phyloP scores from a whole-genome alignment of 2,113 vertebrate species.

The rat (Rattus norvegicus) region DNA sequence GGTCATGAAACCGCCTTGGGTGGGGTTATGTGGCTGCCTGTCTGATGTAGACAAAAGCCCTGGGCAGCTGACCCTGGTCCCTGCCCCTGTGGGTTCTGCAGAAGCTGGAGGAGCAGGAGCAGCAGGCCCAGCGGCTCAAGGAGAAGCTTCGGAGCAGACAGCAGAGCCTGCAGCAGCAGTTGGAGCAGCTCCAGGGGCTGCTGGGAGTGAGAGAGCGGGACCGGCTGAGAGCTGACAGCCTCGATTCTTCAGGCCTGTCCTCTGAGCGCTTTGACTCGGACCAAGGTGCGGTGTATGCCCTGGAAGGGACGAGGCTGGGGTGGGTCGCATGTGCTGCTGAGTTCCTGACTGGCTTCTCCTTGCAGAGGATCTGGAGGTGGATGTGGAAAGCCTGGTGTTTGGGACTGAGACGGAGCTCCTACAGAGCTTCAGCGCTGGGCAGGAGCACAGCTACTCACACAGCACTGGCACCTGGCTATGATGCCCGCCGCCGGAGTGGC shows the following conservation, averaged over 20 bases:
- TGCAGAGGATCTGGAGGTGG: slow-evolving; percentile 95
- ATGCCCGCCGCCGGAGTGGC: slow-evolving; percentile 59
- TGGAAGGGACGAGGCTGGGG: neutral
- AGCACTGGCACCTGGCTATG: slow-evolving; percentile 86
- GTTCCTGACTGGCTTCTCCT: neutral
- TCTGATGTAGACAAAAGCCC: neutral
- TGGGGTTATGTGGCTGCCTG: neutral
- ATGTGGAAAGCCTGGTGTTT: slow-evolving; percentile 92
- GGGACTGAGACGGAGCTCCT: slow-evolving; percentile 87
- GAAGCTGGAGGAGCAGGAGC: slow-evolving; percentile 95
- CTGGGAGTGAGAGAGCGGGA: slow-evolving; percentile 66
- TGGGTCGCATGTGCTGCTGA: neutral
- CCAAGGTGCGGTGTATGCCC: slow-evolving; percentile 85
- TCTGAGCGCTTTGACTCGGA: slow-evolving; percentile 94
- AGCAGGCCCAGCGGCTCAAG: slow-evolving; percentile 89
- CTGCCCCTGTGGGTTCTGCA: slow-evolving; percentile 67
- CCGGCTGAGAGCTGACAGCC: slow-evolving; percentile 90
- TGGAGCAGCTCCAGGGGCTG: slow-evolving; percentile 89
- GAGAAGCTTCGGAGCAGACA: slow-evolving; percentile 91
- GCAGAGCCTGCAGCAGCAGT: slow-evolving; percentile 87
- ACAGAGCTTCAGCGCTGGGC: slow-evolving; percentile 81
- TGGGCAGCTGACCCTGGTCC: neutral
- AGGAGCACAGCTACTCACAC: slow-evolving; percentile 95
- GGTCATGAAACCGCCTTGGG: neutral
- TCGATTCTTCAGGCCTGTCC: slow-evolving; percentile 92